phyloP scores from a whole-genome alignment of 2,797 vertebrate species.

The Smutsia temminckii region DNA sequence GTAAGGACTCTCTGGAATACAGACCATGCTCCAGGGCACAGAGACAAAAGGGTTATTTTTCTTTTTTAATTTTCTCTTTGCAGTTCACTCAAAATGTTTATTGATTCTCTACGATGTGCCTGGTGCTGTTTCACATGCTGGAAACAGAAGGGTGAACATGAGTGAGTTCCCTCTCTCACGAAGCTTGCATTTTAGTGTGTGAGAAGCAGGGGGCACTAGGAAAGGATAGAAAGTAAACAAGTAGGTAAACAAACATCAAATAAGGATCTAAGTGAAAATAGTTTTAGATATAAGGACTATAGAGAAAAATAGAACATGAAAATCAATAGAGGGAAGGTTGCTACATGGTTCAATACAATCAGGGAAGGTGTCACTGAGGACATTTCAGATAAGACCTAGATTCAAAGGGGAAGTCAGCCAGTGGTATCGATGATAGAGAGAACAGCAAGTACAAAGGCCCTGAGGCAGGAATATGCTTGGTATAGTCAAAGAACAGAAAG shows the following conservation, averaged over 20 bases:
- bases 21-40: not conserved
- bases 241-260: not conserved
- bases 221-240: not conserved
- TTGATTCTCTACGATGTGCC: not conserved
- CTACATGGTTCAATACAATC: not conserved
- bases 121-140: not conserved
- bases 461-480: not conserved
- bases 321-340: not conserved
- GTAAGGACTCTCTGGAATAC: not conserved
- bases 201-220: rapidly evolving
- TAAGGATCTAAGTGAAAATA: not conserved
- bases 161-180: not conserved
- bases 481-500: not conserved
- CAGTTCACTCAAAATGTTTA: not conserved
- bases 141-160: not conserved
- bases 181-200: not conserved
- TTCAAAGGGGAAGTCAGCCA: not conserved
- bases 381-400: not conserved
- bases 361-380: not conserved
- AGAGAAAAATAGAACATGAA: not conserved
- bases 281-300: not conserved
- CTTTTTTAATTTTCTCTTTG: no score
- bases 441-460: not conserved
- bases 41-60: not conserved
- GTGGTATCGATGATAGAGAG: not conserved